Evolutionary conservation across 2,797 vertebrate species (phyloP), one percentile per base, ranked within the genome.

Genomic region (Scarus forsteni): DNA sequence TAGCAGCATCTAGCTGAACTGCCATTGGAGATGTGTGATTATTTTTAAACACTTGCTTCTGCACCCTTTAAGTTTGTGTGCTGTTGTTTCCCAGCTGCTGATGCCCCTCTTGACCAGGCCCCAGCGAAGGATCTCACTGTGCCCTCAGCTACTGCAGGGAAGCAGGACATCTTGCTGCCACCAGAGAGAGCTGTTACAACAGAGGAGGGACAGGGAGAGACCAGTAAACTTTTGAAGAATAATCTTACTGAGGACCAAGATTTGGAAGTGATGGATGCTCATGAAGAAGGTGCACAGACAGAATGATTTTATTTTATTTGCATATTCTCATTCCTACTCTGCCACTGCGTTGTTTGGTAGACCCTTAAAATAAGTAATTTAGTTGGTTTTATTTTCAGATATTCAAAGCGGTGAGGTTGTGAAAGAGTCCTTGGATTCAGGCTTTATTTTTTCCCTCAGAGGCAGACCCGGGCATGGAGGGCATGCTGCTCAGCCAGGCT

Each of bases 401-500:
- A 42, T 56, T 49, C 36, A 18, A 8, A 36, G 27, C 6, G 10
- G 50, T 9, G 19, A 51, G 11, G 2, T 35, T 36, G 8, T 55
- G 15, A 27, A n/a, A 39, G 38, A 56, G 12, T 13, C 36, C 1
- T 6, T 51, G 9, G 54, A 34, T 18, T 27, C 6, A 56, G 74
- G 60, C 18, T 36, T 27, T 18, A 35, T 44, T 62, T 0, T 2
- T 12, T 12, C 77, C 58, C 62, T 39, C 75, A 75, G 73, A 82
- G 19, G 60, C 60, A 5, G 89, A 88, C 52, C 79, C 78, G 1
- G 86, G 73, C 12, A 73, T 89, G 74, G 87, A 87, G 19, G 83
- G 73, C 56, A 80, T 91, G 73, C 79, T 89, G 60, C 58, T 78
- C 52, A 65, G 59, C 35, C 73, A 3, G 42, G 65, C 18, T 36